These are phyloP conservation scores for Corella eumyota DNA, from an alignment of 23 tunicate species.

Conservation along the genomic window DNA sequence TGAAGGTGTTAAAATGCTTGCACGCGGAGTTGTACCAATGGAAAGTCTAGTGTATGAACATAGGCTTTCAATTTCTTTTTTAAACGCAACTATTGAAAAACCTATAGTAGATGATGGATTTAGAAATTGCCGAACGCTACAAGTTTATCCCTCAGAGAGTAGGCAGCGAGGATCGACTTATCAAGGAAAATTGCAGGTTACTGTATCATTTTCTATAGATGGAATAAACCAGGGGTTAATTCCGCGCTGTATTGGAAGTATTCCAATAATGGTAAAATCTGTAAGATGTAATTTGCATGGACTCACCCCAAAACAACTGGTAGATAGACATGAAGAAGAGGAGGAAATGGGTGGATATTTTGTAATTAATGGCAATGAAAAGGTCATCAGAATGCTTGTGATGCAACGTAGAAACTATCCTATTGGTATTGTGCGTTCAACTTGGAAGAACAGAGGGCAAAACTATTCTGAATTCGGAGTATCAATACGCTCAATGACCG, in stretches of 20 bases:
- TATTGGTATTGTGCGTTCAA: slow-evolving; percentile 38
- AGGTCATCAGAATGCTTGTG: slow-evolving; percentile 73
- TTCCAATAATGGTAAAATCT: slow-evolving; percentile 86
- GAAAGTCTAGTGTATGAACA: slow-evolving; percentile 22
- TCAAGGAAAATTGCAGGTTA: slow-evolving; percentile 25
- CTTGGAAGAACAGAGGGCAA: slow-evolving; percentile 48
- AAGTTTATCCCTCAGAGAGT: slow-evolving; percentile 68
- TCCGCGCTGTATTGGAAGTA: slow-evolving; percentile 17
- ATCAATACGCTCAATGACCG: slow-evolving; percentile 44
- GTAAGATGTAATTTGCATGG: slow-evolving; percentile 54
- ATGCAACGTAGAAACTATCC: slow-evolving; percentile 88
- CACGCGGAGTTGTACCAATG: slow-evolving; percentile 38
- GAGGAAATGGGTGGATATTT: slow-evolving; percentile 97
- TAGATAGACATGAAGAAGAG: slow-evolving; percentile 72
- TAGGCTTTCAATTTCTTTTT: slow-evolving; percentile 22
- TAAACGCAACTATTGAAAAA: slow-evolving; percentile 19
- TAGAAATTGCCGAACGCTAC: slow-evolving; percentile 21
- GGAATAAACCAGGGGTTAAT: slow-evolving; percentile 40
- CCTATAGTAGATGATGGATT: slow-evolving; percentile 48
- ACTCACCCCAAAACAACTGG: slow-evolving; percentile 51
- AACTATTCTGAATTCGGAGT: slow-evolving; percentile 67
- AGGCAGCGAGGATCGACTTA: slow-evolving; percentile 60
- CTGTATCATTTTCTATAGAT: slow-evolving; percentile 31
- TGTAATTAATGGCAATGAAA: slow-evolving; percentile 89
- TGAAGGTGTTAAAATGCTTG: slow-evolving; percentile 51